Evolutionary conservation across 2,797 vertebrate genomes (phyloP).

Genomic region (Artibeus jamaicensis): DNA sequence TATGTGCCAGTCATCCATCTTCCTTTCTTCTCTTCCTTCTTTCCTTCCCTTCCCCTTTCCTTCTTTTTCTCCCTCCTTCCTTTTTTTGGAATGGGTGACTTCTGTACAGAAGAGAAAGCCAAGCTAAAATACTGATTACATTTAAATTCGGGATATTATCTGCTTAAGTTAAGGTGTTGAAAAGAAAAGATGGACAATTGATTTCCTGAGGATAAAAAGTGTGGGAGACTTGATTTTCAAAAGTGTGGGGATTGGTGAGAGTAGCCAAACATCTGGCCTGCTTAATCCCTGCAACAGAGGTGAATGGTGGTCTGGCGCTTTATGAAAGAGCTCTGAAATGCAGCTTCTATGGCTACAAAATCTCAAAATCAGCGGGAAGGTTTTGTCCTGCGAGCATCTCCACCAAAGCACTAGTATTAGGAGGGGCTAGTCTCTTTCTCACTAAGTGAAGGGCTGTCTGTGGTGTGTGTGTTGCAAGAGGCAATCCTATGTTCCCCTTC

Average conservation of each 20-base stretch:
- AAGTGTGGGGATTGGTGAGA: not conserved
- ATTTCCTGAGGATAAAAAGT: not conserved
- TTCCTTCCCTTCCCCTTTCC: not conserved
- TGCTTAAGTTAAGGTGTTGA: slow-evolving; percentile 25
- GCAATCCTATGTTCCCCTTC: fast-evolving
- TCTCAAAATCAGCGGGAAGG: not conserved
- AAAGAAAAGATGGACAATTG: slow-evolving; percentile 1
- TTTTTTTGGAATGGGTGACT: not conserved
- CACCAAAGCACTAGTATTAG: too few species aligned
- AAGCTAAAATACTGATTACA: not conserved
- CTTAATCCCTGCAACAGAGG: not conserved
- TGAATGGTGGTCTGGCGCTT: not conserved
- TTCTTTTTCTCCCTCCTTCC: too few species aligned
- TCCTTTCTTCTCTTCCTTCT: not conserved
- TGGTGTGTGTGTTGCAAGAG: not conserved
- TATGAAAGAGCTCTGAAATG: not conserved
- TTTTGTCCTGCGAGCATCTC: not conserved
- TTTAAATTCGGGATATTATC: slow-evolving; percentile 16
- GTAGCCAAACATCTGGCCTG: not conserved
- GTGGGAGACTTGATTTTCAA: not conserved
- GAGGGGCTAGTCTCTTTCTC: not conserved
- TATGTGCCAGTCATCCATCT: not conserved
- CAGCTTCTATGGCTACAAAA: not conserved
- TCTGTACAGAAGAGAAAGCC: not conserved
- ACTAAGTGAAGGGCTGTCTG: not conserved